Evolutionary conservation across 2,888 invertebrate genomes (phyloP).

Genomic region (Pandemis heparana): DNA sequence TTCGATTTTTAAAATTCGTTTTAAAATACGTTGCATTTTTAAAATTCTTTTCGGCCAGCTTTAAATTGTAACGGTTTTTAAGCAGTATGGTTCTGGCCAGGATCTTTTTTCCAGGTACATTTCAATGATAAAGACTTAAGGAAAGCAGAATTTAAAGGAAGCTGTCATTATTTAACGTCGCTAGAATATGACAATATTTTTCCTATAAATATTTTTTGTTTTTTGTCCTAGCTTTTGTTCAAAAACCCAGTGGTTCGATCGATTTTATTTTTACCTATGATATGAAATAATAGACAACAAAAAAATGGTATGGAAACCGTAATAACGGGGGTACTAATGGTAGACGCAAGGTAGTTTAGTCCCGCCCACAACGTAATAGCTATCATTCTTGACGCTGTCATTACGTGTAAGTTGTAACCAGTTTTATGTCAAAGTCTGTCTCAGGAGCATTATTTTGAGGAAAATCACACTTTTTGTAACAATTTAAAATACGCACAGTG

Average conservation of each 20-base stretch:
- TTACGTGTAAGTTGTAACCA: constrained; percentile 55
- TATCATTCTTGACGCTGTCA: constrained; percentile 56
- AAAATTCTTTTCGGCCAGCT: constrained; percentile 12
- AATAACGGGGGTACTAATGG: constrained; percentile 51
- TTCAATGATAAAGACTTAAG: neutral
- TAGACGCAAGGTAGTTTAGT: constrained; percentile 52
- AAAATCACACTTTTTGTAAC: neutral
- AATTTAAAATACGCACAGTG: constrained; percentile 15
- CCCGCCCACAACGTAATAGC: constrained; percentile 60
- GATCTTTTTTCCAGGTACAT: neutral
- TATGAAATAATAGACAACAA: neutral
- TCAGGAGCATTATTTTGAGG: neutral
- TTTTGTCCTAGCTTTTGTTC: too few relatives aligned
- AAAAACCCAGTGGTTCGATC: neutral
- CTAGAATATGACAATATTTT: too few relatives aligned
- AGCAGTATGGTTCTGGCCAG: neutral
- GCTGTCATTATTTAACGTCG: neutral
- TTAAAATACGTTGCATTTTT: constrained; percentile 30
- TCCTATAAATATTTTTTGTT: too few relatives aligned
- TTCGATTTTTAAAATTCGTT: constrained; percentile 38
- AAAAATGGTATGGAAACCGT: constrained; percentile 39
- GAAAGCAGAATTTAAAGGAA: neutral
- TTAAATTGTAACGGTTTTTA: neutral
- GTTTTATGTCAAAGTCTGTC: constrained; percentile 34
- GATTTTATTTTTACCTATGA: neutral